Conservation (phyloP, 1,140 invertebrate genomes). For the Drosophila grimshawi region DNA sequence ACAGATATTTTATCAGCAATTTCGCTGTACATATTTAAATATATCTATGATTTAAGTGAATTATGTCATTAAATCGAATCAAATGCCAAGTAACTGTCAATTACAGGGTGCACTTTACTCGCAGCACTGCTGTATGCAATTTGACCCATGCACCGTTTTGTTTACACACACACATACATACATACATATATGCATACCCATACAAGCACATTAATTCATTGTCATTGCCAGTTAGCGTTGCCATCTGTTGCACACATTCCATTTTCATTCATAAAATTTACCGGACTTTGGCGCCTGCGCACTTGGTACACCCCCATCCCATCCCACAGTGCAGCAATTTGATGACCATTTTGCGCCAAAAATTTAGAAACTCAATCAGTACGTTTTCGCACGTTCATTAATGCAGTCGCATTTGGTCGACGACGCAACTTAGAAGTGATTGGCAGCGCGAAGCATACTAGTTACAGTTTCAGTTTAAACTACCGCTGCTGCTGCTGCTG, state of each 20-base stretch:
- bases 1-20: too few relatives aligned
- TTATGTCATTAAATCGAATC: too few relatives aligned
- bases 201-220: slow-evolving; percentile 18
- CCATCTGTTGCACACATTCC: slow-evolving; percentile 65
- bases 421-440: background rate
- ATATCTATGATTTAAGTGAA: too few relatives aligned
- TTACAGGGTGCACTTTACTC: slow-evolving; percentile 3
- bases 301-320: background rate
- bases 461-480: background rate
- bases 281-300: slow-evolving; percentile 55
- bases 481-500: background rate
- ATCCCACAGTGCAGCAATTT: background rate
- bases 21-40: too few relatives aligned
- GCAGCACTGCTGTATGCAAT: background rate
- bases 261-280: slow-evolving; percentile 67
- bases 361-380: slow-evolving; percentile 67
- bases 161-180: background rate
- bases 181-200: background rate
- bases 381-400: slow-evolving; percentile 66
- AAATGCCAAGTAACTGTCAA: background rate
- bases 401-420: slow-evolving; percentile 30
- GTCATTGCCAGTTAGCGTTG: slow-evolving; percentile 29
- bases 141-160: background rate
- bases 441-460: slow-evolving; percentile 11
- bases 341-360: slow-evolving; percentile 66